Conservation (phyloP, 2,113 vertebrate genomes). For the Ptilonorhynchus violaceus region DNA sequence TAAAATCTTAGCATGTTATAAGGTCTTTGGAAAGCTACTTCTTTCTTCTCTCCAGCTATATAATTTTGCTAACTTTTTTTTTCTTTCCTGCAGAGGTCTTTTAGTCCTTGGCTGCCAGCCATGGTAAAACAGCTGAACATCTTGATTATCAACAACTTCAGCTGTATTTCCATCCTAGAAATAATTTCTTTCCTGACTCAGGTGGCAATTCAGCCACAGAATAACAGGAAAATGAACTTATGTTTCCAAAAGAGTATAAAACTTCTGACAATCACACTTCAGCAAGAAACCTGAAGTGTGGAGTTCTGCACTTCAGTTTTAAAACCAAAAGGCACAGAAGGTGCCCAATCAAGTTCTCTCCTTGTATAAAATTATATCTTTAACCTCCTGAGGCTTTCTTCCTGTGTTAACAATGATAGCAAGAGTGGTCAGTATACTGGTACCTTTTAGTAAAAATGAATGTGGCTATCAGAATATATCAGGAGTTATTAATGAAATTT, state of each 20-base stretch:
- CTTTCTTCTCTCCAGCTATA: not conserved
- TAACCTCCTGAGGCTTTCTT: not conserved
- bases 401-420: not conserved
- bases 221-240: slow-evolving; percentile 38
- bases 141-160: slow-evolving; percentile 43
- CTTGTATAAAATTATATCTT: not conserved
- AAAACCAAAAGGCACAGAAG: not conserved
- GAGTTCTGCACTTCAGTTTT: not conserved
- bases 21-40: not conserved
- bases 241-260: not conserved
- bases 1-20: not conserved
- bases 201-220: not conserved
- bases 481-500: not conserved
- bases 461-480: not conserved
- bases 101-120: slow-evolving; percentile 4
- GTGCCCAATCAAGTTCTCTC: not conserved
- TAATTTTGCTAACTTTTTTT: not conserved
- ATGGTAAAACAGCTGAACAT: slow-evolving; percentile 23
- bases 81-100: not conserved
- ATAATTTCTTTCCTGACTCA: slow-evolving; percentile 35
- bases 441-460: not conserved
- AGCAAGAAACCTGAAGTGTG: not conserved
- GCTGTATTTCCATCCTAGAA: slow-evolving; percentile 39
- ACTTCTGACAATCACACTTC: not conserved
- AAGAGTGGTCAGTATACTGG: not conserved